Percentiles rank a stretch among this genome's conserved stretches.
phyloP scores from a whole-genome alignment of 2,113 vertebrate genomes.

The Meriones unguiculatus region DNA sequence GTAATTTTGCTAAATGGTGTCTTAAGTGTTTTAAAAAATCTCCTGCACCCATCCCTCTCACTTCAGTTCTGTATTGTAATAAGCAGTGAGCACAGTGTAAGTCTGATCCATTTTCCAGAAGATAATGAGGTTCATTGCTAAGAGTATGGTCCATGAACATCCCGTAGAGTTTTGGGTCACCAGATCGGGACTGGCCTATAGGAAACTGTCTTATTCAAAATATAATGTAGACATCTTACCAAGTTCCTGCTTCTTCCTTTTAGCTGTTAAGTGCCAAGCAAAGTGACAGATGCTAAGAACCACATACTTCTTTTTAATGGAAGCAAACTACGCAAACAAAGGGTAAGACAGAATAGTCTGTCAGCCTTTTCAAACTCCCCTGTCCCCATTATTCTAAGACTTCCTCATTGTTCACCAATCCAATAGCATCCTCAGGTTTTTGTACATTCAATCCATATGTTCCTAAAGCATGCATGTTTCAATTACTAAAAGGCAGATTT shows the following conservation, averaged over 20 bases:
- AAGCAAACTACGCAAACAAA: neutral
- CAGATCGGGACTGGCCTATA: neutral
- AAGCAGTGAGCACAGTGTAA: neutral
- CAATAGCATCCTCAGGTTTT: slow-evolving; percentile 28
- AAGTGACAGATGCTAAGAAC: neutral
- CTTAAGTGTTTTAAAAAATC: neutral
- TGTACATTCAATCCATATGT: slow-evolving; percentile 55
- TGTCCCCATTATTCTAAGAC: slow-evolving; percentile 50
- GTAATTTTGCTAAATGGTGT: neutral
- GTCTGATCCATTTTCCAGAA: slow-evolving; percentile 11
- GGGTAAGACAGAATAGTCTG: neutral
- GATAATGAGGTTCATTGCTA: neutral
- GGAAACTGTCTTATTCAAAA: slow-evolving; percentile 20
- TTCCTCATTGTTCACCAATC: slow-evolving; percentile 26
- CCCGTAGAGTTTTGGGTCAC: neutral
- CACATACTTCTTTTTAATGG: slow-evolving; percentile 1
- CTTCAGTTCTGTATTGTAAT: neutral
- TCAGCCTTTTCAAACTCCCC: slow-evolving; percentile 7
- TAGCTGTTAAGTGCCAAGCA: neutral
- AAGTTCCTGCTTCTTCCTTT: slow-evolving; percentile 8
- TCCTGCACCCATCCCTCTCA: neutral
- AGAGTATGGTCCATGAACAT: neutral
- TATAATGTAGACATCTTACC: neutral
- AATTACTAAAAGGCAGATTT: slow-evolving; percentile 72
- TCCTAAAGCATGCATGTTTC: slow-evolving; percentile 56